phyloP scores from a whole-genome alignment of 2,888 invertebrate species.

The Hartigia nigra region DNA sequence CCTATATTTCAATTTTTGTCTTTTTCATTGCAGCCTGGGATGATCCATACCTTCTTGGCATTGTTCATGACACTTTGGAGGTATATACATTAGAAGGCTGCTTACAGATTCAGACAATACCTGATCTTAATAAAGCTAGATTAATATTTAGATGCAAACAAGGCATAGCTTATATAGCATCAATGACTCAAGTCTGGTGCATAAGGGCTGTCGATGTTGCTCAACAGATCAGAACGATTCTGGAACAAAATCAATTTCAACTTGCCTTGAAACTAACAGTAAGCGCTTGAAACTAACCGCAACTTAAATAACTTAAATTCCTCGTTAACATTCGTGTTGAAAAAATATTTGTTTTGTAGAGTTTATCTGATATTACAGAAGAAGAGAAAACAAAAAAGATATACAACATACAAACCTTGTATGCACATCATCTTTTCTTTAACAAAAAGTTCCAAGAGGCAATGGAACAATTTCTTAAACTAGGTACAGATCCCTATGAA shows the following conservation, averaged over 20 bases:
- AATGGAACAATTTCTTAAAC: slow-evolving; percentile 89
- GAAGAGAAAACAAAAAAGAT: slow-evolving; percentile 85
- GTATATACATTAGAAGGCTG: slow-evolving; percentile 87
- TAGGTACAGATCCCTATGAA: slow-evolving; percentile 93
- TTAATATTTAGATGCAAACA: slow-evolving; percentile 79
- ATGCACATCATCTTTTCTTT: slow-evolving; percentile 91
- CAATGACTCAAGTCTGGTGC: slow-evolving; percentile 90
- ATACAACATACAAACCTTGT: slow-evolving; percentile 88
- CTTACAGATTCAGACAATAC: slow-evolving; percentile 83
- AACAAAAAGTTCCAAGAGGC: slow-evolving; percentile 89
- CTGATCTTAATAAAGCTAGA: slow-evolving; percentile 79
- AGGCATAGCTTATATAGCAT: slow-evolving; percentile 88
- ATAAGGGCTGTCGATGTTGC: slow-evolving; percentile 83
- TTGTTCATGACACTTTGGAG: slow-evolving; percentile 85
- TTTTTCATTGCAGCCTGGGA: slow-evolving; percentile 80
- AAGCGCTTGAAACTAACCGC: slow-evolving; percentile 63
- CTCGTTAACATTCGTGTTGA: slow-evolving; percentile 3
- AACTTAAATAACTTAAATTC: slow-evolving; percentile 49
- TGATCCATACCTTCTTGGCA: slow-evolving; percentile 90
- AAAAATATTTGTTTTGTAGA: slow-evolving; percentile 69
- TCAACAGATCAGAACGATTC: slow-evolving; percentile 84
- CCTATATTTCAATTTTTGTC: slow-evolving; percentile 10
- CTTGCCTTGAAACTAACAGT: slow-evolving; percentile 92
- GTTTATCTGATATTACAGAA: slow-evolving; percentile 82
- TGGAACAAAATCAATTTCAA: slow-evolving; percentile 93